Evolutionary conservation across 1,140 invertebrate species (phyloP), one percentile per base, ranked within the genome.

Genomic region (Macrocentrus cingulum): DNA sequence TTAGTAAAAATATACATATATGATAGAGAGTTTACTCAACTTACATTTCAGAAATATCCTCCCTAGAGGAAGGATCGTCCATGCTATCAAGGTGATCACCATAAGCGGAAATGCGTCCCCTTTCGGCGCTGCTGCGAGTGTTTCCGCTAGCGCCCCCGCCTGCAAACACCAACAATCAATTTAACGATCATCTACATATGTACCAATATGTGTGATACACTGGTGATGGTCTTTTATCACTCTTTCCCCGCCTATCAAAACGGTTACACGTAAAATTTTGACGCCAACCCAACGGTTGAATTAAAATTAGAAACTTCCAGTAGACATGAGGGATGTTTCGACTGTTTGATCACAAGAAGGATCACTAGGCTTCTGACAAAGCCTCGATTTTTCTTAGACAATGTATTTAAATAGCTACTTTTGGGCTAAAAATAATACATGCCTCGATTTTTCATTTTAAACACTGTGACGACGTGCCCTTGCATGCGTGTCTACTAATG

Each of bases 41-140:
- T 49, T 75, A 79, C 77, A 80, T 79, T 72, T 79, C 77, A 25
- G 76, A 74, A 56, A 80, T 79, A 61, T 80, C 77, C 66, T 80
- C 77, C 62, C 74, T 70, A 9, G 74, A 77, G 8, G 75, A 77
- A 44, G 75, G 77, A 60, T 75, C 72, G 59, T 80, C 77, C 70
- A 78, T 75, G 44, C 65, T 76, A 62, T 77, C 74, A 44, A 68
- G 66, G 69, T 78, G 76, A 72, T 78, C 76, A 48, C 58, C 66
- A 60, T 71, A 76, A 68, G 64, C 69, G 56, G 70, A 73, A 68
- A 72, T 64, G 56, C 77, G 74, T 69, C 74, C 70, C 66, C 72
- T 71, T 59, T 80, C 76, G 66, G 65, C 65, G 65, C 66, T 75
- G 45, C 67, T 66, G 16, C 74, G 71, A 57, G 68, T 56, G 53